phyloP scores from a whole-genome alignment of 2,888 invertebrate genomes.

The Caradrina kadenii region DNA sequence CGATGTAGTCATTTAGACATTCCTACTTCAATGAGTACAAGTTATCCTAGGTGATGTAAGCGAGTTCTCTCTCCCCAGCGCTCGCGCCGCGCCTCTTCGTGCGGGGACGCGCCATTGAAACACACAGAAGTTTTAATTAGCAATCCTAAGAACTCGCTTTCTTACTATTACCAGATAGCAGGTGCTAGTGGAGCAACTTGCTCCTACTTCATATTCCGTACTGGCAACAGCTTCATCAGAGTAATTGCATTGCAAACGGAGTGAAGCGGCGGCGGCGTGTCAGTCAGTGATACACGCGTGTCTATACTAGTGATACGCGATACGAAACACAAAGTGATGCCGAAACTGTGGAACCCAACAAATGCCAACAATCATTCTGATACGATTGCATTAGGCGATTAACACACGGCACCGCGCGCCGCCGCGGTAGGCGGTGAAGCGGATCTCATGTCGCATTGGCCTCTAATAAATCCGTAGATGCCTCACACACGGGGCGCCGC shows the following conservation, averaged over 20 bases:
- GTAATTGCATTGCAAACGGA: neutral
- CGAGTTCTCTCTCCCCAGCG: too few relatives aligned
- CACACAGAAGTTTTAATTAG: slow-evolving; percentile 15
- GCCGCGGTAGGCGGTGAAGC: too few relatives aligned
- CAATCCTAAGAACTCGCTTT: neutral
- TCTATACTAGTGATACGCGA: too few relatives aligned
- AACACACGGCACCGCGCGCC: too few relatives aligned
- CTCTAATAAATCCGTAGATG: too few relatives aligned
- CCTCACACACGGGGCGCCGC: too few relatives aligned
- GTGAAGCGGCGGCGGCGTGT: too few relatives aligned
- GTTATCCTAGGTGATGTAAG: slow-evolving; percentile 10
- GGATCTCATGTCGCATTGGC: too few relatives aligned
- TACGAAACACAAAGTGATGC: too few relatives aligned
- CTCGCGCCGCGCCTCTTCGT: slow-evolving; percentile 34
- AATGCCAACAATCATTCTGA: neutral
- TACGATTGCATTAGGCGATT: neutral
- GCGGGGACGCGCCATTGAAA: neutral
- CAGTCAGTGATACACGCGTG: too few relatives aligned
- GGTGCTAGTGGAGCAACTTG: neutral
- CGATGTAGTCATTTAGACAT: slow-evolving; percentile 22
- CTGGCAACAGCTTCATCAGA: neutral
- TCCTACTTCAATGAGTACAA: slow-evolving; percentile 11
- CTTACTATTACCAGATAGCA: neutral
- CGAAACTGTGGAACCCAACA: too few relatives aligned
- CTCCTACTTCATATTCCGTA: neutral